Percentiles rank a stretch among this genome's conserved stretches.
These are phyloP conservation scores for Chinchilla lanigera DNA, from an alignment of 2,113 vertebrate species.

Conservation along the genomic window DNA sequence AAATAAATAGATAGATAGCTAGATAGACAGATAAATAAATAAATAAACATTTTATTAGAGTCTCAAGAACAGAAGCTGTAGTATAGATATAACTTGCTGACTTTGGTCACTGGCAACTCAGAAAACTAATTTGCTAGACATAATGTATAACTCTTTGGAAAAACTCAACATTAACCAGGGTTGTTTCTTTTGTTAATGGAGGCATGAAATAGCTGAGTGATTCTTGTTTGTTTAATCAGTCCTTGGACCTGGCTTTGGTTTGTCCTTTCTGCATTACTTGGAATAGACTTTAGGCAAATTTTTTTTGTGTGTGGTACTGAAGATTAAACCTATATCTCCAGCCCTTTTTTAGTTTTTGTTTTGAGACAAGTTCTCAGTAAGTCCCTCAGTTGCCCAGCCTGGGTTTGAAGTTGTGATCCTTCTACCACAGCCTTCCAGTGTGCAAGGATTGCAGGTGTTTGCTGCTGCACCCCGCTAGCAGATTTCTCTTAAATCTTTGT, in stretches of 20 bases:
- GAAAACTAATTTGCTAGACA: neutral
- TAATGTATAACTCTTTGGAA: conserved; percentile 44
- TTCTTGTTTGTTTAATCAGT: conserved; percentile 27
- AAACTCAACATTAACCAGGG: neutral
- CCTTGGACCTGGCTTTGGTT: conserved; percentile 11
- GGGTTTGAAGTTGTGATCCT: neutral
- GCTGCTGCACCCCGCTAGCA: neutral
- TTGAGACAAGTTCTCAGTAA: neutral
- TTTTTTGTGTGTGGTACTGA: neutral
- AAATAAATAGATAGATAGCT: too few relatives aligned
- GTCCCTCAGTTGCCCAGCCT: neutral
- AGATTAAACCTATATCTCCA: neutral
- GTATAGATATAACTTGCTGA: conserved; percentile 20
- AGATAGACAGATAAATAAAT: too few relatives aligned
- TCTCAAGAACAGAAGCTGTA: conserved; percentile 41
- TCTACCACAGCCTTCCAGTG: neutral
- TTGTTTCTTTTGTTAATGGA: neutral
- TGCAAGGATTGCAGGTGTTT: neutral
- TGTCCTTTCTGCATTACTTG: conserved; percentile 19
- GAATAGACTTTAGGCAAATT: neutral
- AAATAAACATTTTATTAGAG: conserved; percentile 45
- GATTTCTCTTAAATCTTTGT: neutral
- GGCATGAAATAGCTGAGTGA: neutral
- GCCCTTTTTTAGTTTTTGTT: neutral
- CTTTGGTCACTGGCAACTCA: neutral